phyloP scores from a whole-genome alignment of 2,888 invertebrate genomes.

The Cheilosia vulpina region DNA sequence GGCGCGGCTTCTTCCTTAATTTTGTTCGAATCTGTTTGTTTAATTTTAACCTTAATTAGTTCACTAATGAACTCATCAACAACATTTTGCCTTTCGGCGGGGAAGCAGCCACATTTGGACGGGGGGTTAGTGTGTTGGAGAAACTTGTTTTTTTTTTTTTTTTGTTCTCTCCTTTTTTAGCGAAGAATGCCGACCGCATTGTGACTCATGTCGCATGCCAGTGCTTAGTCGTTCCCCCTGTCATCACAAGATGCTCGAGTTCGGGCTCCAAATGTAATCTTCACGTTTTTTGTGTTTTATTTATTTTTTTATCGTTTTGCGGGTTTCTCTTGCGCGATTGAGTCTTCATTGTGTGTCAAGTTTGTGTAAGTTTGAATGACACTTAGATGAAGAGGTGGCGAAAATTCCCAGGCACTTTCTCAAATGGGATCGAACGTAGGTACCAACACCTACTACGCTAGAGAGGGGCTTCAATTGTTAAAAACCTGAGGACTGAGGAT shows the following conservation, averaged over 20 bases:
- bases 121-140: constrained; percentile 5
- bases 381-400: background rate
- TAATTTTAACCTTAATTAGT: constrained; percentile 82
- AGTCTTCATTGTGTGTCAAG: constrained; percentile 51
- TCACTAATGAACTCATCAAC: constrained; percentile 82
- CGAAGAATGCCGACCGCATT: constrained; percentile 45
- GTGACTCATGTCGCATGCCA: constrained; percentile 70
- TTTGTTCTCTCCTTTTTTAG: background rate
- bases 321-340: constrained; percentile 13
- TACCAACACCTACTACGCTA: no score
- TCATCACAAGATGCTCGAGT: constrained; percentile 34
- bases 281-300: constrained; percentile 7
- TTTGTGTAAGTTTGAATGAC: constrained; percentile 17
- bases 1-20: constrained; percentile 59
- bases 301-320: background rate
- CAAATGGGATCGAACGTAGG: background rate
- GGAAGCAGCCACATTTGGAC: background rate
- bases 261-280: constrained; percentile 4
- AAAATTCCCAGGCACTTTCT: background rate
- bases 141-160: constrained; percentile 54
- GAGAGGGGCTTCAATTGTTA: no score
- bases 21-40: constrained; percentile 78
- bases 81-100: constrained; percentile 63
- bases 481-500: no score
- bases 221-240: constrained; percentile 41